Evolutionary conservation across 2,113 vertebrate species (phyloP), one percentile per base, ranked within the genome.

Genomic region (Pyrgilauda ruficollis): DNA sequence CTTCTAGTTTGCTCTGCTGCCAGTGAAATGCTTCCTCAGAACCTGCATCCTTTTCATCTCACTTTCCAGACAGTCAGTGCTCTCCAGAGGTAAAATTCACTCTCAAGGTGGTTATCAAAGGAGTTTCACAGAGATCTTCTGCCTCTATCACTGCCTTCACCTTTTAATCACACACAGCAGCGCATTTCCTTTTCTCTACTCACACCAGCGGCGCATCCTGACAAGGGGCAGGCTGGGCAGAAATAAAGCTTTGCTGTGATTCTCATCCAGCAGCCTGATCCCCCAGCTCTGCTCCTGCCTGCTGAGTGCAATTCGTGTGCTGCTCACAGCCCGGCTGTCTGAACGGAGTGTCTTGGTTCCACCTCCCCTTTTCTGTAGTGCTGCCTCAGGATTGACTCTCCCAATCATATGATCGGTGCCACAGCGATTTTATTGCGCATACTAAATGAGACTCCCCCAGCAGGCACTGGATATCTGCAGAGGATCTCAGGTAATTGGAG

Each of bases 361-460:
- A 89, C 95, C 90, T 90, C 91, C 96, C 94, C 96, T 95, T 97
- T 78, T 94, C 91, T 68, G 61, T 41, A 44, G 79, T 75, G 96
- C 97, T 82, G 97, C 95, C 84, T 95, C 89, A 27, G 84, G 90
- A 97, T 94, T 97, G 94, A 94, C 62, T 49, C 96, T 67, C 37
- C 58, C 39, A 88, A 97, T 97, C 97, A 96, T 85, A 89, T 86
- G 94, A 93, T 96, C 88, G 30, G 93, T 93, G 88, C 87, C 88
- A 81, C 7, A 3, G 91, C 8, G 64, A 61, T 93, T 96, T 82
- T 47, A 89, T 56, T 81, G 90, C 91, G 91, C 95, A 96, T 96
- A 90, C 67, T 64, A 76, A 95, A 94, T 92, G 97, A 97, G 97
- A 43, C 91, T 96, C 95, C 92, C 97, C 96, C 94, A 49, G 4